Evolutionary conservation across 2,797 vertebrate species (phyloP).

Genomic region (Ctenopoma kingsleyae): DNA sequence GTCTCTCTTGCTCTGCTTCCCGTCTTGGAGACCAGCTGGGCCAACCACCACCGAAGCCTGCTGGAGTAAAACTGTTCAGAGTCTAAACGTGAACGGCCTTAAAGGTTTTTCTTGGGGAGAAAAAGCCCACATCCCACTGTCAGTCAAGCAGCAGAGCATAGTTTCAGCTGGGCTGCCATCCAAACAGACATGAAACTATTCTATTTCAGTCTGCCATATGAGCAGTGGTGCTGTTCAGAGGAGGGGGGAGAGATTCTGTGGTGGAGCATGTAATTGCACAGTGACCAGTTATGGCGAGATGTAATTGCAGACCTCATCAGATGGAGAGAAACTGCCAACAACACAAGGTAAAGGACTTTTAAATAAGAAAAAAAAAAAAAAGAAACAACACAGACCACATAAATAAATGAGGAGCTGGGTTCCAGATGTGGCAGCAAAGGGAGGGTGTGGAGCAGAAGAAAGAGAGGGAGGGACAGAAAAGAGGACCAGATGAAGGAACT

Average conservation of each 20-base stretch:
- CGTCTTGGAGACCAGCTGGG: conserved; percentile 46
- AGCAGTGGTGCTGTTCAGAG: conserved; percentile 69
- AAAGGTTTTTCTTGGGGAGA: conserved; percentile 77
- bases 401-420: conserved; percentile 85
- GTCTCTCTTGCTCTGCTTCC: conserved; percentile 32
- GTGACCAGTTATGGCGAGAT: conserved; percentile 79
- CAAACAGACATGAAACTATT: conserved; percentile 91
- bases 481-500: conserved; percentile 65
- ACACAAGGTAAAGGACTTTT: conserved; percentile 80
- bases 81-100: conserved; percentile 77
- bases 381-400: conserved; percentile 79
- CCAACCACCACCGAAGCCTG: conserved; percentile 66
- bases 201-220: conserved; percentile 92
- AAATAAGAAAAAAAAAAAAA: conserved; percentile 51
- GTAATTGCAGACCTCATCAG: conserved; percentile 86
- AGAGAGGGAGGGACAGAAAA: conserved; percentile 56
- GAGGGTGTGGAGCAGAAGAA: conserved; percentile 59
- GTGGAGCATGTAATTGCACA: conserved; percentile 84
- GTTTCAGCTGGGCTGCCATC: conserved; percentile 88
- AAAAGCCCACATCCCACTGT: conserved; percentile 88
- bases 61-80: conserved; percentile 73
- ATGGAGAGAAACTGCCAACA: conserved; percentile 78
- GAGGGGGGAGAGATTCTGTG: conserved; percentile 68
- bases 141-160: conserved; percentile 88
- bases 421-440: conserved; percentile 83